Evolutionary conservation across 2,888 invertebrate species (phyloP), one percentile per base, ranked within the genome.

Genomic region (Drosophila lacicola): DNA sequence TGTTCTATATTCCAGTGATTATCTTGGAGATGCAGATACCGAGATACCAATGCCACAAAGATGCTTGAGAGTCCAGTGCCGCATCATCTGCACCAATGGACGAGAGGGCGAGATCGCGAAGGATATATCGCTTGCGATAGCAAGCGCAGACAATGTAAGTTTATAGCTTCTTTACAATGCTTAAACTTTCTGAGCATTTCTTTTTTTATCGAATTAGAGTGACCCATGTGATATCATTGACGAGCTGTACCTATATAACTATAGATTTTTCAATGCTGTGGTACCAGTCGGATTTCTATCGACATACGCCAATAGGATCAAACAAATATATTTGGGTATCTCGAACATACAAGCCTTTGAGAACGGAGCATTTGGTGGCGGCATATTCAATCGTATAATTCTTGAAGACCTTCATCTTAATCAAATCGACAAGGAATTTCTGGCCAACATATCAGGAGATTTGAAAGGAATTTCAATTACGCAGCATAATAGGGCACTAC

Each of bases 201-300:
- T 49, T 62, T 5, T 34, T 78, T 79, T 19, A 25, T 25, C 2
- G 47, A 17, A 9, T 9, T 14, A 67, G 57, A 2, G 3, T n/a
- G 1, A 25, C 13, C 2, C n/a, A 0, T 91, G 91, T 34, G 4
- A 54, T 0, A 11, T 29, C 4, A 74, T 91, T 9, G 74, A 83
- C 0, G 87, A 90, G 9, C 58, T 91, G 4, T 74, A 80, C n/a
- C 64, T 91, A 0, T 83, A 87, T 46, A 87, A 80, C 50, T 90
- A 90, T 49, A 60, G 78, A 0, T 91, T 89, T 47, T 39, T 44
- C 0, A 25, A 81, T 11, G 72, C 64, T 6, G 74, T 33, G 14
- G 39, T 91, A 1, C 75, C 75, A 0, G 64, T 63, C n/a, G 86
- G 80, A 11, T 89, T 91, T 29, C 68, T 91, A 10, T 88, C 89